Conservation (phyloP, 2,113 vertebrate genomes). For the Fregata magnificens region DNA sequence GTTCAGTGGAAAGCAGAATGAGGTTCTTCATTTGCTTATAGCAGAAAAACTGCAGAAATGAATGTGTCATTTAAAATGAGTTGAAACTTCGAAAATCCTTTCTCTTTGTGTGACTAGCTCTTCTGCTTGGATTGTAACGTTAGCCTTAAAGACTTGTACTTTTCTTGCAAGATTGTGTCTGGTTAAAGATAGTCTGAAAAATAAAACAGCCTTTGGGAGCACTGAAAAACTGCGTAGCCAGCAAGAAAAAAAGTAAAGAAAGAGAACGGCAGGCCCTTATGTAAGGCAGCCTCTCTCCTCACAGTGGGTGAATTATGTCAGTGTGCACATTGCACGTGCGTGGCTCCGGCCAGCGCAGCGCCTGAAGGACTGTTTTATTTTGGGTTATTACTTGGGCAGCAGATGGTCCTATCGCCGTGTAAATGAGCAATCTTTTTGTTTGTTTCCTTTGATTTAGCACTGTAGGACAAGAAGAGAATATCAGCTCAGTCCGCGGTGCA, state of each 20-base stretch:
- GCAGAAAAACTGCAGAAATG: conserved; percentile 30
- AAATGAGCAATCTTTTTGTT: conserved; percentile 9
- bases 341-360: neutral
- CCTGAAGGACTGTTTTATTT: conserved; percentile 53
- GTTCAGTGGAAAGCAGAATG: neutral
- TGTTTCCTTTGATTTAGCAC: neutral
- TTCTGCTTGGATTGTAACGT: conserved; percentile 15
- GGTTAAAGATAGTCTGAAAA: conserved; percentile 15
- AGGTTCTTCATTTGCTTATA: neutral
- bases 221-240: neutral
- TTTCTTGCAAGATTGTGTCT: neutral
- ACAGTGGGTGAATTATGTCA: neutral
- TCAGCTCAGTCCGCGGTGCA: neutral
- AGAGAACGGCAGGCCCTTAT: neutral
- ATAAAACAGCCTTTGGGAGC: conserved; percentile 29
- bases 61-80: conserved; percentile 18
- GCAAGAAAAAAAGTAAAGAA: neutral
- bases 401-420: neutral
- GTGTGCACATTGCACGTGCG: neutral
- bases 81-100: neutral
- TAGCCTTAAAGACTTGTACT: conserved; percentile 50
- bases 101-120: neutral
- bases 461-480: neutral
- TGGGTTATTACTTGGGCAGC: conserved; percentile 4
- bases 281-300: neutral